Conservation (phyloP, 2,888 invertebrate species). For the Eristalinus aeneus region DNA sequence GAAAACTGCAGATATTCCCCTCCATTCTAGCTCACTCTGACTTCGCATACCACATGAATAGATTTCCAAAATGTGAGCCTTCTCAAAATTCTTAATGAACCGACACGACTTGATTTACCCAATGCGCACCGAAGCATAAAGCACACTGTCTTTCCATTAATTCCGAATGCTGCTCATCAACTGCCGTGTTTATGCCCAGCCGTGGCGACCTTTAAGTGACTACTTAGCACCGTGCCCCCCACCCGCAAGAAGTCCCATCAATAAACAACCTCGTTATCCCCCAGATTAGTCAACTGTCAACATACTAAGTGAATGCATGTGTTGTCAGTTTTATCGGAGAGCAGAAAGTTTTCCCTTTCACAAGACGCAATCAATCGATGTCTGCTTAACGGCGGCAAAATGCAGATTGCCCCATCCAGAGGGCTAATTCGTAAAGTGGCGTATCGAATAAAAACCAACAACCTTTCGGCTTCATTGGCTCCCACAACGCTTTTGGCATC, state of each 20-base stretch:
- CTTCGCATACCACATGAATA: no score
- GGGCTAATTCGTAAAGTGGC: constrained; percentile 63
- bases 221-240: background rate
- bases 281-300: background rate
- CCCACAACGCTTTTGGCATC: constrained; percentile 34
- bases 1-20: no score
- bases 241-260: background rate
- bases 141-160: no score
- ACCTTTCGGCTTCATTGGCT: constrained; percentile 24
- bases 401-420: constrained; percentile 17
- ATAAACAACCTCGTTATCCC: background rate
- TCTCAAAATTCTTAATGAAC: no score
- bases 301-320: background rate
- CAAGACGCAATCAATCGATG: background rate
- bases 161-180: no score
- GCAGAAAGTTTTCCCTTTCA: background rate
- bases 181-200: no score
- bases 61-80: no score
- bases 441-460: constrained; percentile 57
- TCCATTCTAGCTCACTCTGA: no score
- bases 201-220: no score
- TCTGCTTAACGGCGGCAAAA: background rate
- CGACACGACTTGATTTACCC: no score
- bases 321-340: background rate
- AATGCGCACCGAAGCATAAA: no score